Evolutionary conservation across 2,797 vertebrate species (phyloP).

Genomic region (Xenentodon cancila): DNA sequence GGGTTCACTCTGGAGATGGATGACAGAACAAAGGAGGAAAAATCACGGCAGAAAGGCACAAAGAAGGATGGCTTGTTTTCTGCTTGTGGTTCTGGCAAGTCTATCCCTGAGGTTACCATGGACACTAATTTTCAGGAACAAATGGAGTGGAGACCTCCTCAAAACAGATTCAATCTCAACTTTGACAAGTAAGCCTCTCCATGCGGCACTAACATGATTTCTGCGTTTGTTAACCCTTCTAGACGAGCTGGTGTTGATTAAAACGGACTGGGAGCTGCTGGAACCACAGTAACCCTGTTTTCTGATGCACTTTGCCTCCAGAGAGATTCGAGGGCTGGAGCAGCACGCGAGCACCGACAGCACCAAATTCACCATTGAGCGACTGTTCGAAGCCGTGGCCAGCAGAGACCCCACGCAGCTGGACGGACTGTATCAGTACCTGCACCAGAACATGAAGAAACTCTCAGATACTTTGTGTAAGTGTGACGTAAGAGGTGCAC

Average conservation of each 20-base stretch:
- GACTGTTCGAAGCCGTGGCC: constrained; percentile 76
- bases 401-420: constrained; percentile 66
- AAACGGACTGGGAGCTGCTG: constrained; percentile 2
- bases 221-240: constrained; percentile 11
- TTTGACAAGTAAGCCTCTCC: constrained; percentile 76
- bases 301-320: constrained; percentile 35
- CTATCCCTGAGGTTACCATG: constrained; percentile 83
- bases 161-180: constrained; percentile 82
- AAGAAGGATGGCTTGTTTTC: constrained; percentile 57
- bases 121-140: constrained; percentile 89
- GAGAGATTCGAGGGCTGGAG: constrained; percentile 48
- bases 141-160: constrained; percentile 59
- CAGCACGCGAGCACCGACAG: constrained; percentile 7
- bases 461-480: constrained; percentile 81
- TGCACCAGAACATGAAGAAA: constrained; percentile 62
- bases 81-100: constrained; percentile 71
- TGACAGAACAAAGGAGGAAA: constrained; percentile 82
- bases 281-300: neutral
- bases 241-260: neutral
- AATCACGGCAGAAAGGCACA: constrained; percentile 25
- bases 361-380: constrained; percentile 54
- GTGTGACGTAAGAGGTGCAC: constrained; percentile 25
- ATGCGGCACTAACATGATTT: constrained; percentile 24
- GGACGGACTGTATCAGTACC: constrained; percentile 72
- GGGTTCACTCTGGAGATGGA: constrained; percentile 77